A percentile compares a stretch with the other conserved stretches of the same genome.
Evolutionary conservation across 1,140 invertebrate genomes (phyloP).

Genomic region (Aphaenogaster ashmeadi): DNA sequence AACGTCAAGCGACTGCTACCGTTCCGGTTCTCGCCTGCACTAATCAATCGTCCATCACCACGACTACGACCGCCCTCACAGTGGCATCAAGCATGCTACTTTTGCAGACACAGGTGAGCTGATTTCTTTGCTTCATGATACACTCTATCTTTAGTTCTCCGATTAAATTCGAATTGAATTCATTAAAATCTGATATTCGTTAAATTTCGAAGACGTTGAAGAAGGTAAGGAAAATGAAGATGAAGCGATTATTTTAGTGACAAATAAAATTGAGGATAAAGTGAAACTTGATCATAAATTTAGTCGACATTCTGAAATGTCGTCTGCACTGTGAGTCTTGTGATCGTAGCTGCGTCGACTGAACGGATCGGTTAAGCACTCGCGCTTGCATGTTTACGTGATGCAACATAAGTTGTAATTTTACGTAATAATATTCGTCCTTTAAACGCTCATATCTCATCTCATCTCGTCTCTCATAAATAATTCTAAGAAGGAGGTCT

Average conservation of each 20-base stretch:
- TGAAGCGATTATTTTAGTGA: background rate
- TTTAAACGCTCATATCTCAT: conserved; percentile 50
- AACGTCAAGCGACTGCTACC: conserved; percentile 77
- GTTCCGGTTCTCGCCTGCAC: conserved; percentile 80
- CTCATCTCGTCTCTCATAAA: conserved; percentile 41
- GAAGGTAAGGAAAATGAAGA: background rate
- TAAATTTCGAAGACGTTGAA: background rate
- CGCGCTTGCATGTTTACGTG: conserved; percentile 22
- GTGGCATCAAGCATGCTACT: conserved; percentile 90
- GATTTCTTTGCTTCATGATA: background rate
- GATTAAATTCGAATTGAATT: background rate
- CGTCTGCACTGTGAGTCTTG: background rate
- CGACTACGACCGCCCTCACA: conserved; percentile 86
- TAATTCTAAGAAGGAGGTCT: conserved; percentile 37
- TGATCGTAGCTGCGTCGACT: background rate
- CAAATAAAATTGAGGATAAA: conserved; percentile 9
- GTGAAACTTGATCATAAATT: background rate
- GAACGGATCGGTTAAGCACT: conserved; percentile 11
- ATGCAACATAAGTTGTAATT: conserved; percentile 57
- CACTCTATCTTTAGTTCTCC: background rate
- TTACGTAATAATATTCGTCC: conserved; percentile 60
- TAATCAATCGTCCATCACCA: conserved; percentile 85
- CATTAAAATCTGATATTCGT: background rate
- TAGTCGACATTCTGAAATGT: background rate
- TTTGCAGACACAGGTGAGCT: conserved; percentile 89